Evolutionary conservation across 2,888 invertebrate species (phyloP).

Genomic region (Melipona bicolor): DNA sequence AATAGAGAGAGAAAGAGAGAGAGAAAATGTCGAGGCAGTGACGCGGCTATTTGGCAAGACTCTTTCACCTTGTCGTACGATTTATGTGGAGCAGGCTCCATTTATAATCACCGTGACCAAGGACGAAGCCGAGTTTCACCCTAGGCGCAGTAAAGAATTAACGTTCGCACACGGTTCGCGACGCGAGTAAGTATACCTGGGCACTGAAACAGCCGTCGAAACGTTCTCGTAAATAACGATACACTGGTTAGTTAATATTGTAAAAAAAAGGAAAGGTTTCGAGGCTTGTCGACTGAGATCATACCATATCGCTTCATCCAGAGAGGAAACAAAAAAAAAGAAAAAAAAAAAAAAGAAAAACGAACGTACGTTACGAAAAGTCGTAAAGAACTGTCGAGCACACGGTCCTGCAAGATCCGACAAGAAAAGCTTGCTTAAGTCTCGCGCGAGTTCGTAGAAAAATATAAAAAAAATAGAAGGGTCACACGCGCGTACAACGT

Average conservation of each 20-base stretch:
- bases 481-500: conserved; percentile 19
- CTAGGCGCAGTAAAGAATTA: conserved; percentile 35
- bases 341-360: conserved; percentile 1
- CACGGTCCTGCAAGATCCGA: neutral
- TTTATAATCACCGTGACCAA: conserved; percentile 68
- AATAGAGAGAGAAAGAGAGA: neutral
- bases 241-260: neutral
- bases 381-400: conserved; percentile 16
- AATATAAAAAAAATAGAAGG: conserved; percentile 53
- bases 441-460: conserved; percentile 49
- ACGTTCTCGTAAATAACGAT: neutral
- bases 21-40: conserved; percentile 70
- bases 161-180: conserved; percentile 23
- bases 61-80: conserved; percentile 61
- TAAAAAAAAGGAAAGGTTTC: conserved; percentile 11
- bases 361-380: conserved; percentile 31
- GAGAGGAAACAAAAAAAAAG: too few species aligned
- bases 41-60: conserved; percentile 69
- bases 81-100: conserved; percentile 57
- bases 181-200: conserved; percentile 37
- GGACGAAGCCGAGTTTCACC: conserved; percentile 49
- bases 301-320: conserved; percentile 38
- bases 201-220: conserved; percentile 10
- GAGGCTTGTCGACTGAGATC: conserved; percentile 61
- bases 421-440: neutral